Evolutionary conservation across 2,888 invertebrate species (phyloP).

Genomic region (Cyrtodaria siliqua): DNA sequence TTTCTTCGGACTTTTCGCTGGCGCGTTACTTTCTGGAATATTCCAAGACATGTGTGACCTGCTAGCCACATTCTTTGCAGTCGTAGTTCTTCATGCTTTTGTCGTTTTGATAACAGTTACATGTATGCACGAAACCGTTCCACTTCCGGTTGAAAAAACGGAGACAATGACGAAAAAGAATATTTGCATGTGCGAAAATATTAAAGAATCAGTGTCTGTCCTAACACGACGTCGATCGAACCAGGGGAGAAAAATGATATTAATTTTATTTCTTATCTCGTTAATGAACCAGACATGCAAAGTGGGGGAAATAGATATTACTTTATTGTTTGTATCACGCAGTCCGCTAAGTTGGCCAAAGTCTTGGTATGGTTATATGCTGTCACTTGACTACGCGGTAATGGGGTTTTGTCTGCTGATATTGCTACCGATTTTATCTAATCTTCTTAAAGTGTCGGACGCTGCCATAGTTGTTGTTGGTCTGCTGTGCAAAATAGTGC

Average conservation of each 20-base stretch:
- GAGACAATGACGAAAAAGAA: conserved; percentile 63
- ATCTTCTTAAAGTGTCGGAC: conserved; percentile 75
- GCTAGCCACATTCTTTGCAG: conserved; percentile 74
- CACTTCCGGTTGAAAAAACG: conserved; percentile 60
- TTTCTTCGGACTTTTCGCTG: conserved; percentile 83
- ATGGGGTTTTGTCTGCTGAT: conserved; percentile 81
- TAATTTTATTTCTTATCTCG: conserved; percentile 76
- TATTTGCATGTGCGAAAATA: conserved; percentile 68
- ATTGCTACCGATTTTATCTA: conserved; percentile 79
- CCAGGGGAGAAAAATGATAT: conserved; percentile 72
- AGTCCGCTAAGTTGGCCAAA: conserved; percentile 81
- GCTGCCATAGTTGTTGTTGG: conserved; percentile 78
- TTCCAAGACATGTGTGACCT: conserved; percentile 73
- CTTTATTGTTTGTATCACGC: conserved; percentile 79
- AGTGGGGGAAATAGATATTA: conserved; percentile 82
- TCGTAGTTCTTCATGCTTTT: conserved; percentile 73
- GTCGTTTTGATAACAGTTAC: conserved; percentile 74
- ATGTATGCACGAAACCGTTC: conserved; percentile 74
- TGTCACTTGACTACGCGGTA: conserved; percentile 83
- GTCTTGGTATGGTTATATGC: conserved; percentile 82
- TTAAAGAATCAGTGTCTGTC: conserved; percentile 78
- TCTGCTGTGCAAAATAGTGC: conserved; percentile 76
- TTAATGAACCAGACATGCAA: conserved; percentile 81
- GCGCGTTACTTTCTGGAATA: conserved; percentile 79
- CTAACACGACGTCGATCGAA: conserved; percentile 70